Base-by-base conservation (phyloP, 2,888 invertebrate species). In the Entomobrya multifasciata region DNA sequence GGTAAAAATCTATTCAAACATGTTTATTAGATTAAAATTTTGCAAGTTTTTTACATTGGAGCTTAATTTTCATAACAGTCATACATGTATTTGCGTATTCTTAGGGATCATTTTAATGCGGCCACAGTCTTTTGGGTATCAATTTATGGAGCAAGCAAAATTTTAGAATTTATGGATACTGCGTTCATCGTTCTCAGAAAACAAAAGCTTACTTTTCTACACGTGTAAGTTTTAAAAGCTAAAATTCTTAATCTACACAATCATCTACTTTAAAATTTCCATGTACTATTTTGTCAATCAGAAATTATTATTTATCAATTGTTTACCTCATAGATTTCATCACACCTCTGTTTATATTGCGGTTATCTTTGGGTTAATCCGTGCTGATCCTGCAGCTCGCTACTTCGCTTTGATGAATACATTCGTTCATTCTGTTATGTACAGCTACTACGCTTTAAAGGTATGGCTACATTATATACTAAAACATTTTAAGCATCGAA, bases 341-440 rank as follows among this genome's bases (percentile, higher is more conserved):
- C 84, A 84, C n/a, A 67, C 77, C 1, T 55, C 77, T 1, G 84
- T 84, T 1, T 84, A 77, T 27, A 17, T 84, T 22, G 84, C 84
- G 0, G 67, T 67, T 25, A 13, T 77, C 1, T 84, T 44, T 22
- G 84, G 84, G 6, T 0, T 84, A 6, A 15, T 84, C 1, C 27
- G 77, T 5, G 36, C 15, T 8, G 84, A 84, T 17, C 76, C 84
- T n/a, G 84, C 84, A 13, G 77, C 77, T 5, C 36, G 77, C 1
- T 84, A 65, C 25, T 77, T 84, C 17, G 36, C 52, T 1, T 20
- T 84, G 8, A 67, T 84, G 77, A 84, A 84, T 27, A 27, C 44
- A 3, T 67, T 84, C 15, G 83, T 84, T 8, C 84, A 84, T 57
- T 84, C 70, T 10, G 84, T 84, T 10, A 84, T 84, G 84, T 84